Conservation (phyloP, 2,113 vertebrate species). For the Girardinichthys multiradiatus region DNA sequence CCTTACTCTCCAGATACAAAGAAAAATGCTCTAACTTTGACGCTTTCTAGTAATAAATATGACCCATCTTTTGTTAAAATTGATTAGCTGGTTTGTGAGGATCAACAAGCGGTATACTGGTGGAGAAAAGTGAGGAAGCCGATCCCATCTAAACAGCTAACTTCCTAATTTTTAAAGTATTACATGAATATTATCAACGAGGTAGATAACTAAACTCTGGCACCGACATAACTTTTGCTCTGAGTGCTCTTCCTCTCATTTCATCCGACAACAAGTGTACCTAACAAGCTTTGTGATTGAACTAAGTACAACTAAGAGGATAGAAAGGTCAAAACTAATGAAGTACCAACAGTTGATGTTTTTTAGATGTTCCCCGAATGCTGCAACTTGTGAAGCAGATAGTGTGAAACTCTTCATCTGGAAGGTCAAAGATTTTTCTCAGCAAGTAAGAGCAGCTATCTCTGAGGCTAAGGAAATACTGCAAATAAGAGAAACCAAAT, state of each 20-base stretch:
- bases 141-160: conserved; percentile 13
- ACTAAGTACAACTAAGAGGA: conserved; percentile 22
- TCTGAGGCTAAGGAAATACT: conserved; percentile 39
- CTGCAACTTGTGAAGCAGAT: conserved; percentile 21
- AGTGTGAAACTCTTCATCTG: conserved; percentile 45
- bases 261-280: background rate
- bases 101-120: conserved; percentile 6
- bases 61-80: background rate
- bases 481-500: conserved; percentile 38
- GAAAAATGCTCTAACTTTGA: conserved; percentile 48
- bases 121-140: background rate
- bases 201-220: conserved; percentile 5
- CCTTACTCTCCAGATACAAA: conserved; percentile 27
- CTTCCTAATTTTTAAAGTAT: conserved; percentile 21
- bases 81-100: background rate
- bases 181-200: conserved; percentile 7
- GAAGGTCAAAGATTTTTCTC: conserved; percentile 71
- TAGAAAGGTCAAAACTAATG: conserved; percentile 15
- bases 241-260: conserved; percentile 8
- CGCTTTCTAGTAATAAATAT: conserved; percentile 11
- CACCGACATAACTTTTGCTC: background rate
- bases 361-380: conserved; percentile 23
- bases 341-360: conserved; percentile 17
- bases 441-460: conserved; percentile 12
- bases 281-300: background rate